A percentile compares a stretch with the other conserved stretches of the same genome.
These are phyloP conservation scores for Rallus limicola DNA, from an alignment of 2,113 vertebrate genomes.

Conservation along the genomic window DNA sequence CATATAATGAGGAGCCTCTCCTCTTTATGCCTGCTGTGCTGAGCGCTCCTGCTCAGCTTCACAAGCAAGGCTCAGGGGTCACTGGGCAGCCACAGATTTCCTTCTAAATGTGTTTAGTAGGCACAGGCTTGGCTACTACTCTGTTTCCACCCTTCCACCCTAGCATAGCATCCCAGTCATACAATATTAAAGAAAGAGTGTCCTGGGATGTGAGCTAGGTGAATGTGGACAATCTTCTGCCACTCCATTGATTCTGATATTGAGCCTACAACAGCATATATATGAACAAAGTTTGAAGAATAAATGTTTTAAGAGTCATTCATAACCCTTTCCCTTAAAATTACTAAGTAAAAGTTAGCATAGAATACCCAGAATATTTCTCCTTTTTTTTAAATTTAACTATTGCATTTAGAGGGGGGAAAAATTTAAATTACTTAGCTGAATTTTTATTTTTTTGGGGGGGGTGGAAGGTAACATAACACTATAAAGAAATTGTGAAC, in stretches of 20 bases:
- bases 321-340: neutral
- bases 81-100: neutral
- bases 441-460: neutral
- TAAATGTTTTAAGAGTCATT: neutral
- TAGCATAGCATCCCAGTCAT: neutral
- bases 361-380: neutral
- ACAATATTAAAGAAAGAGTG: neutral
- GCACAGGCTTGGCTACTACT: neutral
- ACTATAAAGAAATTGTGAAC: neutral
- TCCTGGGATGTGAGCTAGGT: neutral
- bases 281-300: neutral
- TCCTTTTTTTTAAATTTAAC: neutral
- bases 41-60: neutral
- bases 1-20: accelerated
- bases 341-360: neutral
- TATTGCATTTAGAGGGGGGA: neutral
- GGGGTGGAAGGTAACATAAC: neutral
- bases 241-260: neutral
- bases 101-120: neutral
- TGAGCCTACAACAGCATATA: neutral
- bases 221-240: no score
- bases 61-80: neutral
- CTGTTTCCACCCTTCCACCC: neutral
- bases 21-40: neutral
- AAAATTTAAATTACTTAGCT: neutral